phyloP scores from a whole-genome alignment of 2,888 invertebrate genomes.

The Pediacus dermestoides region DNA sequence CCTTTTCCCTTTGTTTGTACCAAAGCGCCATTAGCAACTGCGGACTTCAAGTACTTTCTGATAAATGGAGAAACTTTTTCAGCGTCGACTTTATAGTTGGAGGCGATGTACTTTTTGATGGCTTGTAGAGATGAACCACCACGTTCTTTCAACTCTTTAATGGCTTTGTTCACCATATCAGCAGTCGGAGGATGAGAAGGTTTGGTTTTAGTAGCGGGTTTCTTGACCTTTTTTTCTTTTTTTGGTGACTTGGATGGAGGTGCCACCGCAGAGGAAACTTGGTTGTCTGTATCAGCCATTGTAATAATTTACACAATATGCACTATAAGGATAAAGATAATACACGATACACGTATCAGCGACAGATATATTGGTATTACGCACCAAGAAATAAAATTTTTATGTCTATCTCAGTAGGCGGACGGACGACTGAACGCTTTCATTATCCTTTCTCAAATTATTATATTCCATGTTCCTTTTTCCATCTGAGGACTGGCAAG shows the following conservation, averaged over 20 bases:
- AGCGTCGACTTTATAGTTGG: slow-evolving; percentile 58
- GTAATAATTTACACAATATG: no score
- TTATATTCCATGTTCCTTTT: no score
- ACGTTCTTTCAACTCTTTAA: slow-evolving; percentile 54
- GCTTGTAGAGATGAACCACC: slow-evolving; percentile 57
- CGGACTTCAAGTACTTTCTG: slow-evolving; percentile 57
- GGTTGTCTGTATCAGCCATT: slow-evolving; percentile 12
- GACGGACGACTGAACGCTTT: no score
- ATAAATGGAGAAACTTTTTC: slow-evolving; percentile 59
- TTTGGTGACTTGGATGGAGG: slow-evolving; percentile 22
- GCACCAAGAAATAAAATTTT: no score
- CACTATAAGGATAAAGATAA: no score
- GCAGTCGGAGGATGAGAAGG: slow-evolving; percentile 51
- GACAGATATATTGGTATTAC: no score
- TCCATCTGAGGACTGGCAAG: no score
- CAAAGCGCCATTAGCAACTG: slow-evolving; percentile 54
- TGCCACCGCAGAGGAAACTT: slow-evolving; percentile 6
- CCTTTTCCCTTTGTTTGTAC: slow-evolving; percentile 58
- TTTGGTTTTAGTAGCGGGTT: slow-evolving; percentile 18
- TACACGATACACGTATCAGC: no score
- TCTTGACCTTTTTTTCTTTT: slow-evolving; percentile 22
- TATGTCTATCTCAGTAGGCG: no score
- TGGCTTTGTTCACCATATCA: slow-evolving; percentile 59
- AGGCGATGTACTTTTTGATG: slow-evolving; percentile 62
- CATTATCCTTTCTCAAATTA: no score